These are phyloP conservation scores for Cyanistes caeruleus DNA, from an alignment of 2,113 vertebrate species.

Conservation along the genomic window DNA sequence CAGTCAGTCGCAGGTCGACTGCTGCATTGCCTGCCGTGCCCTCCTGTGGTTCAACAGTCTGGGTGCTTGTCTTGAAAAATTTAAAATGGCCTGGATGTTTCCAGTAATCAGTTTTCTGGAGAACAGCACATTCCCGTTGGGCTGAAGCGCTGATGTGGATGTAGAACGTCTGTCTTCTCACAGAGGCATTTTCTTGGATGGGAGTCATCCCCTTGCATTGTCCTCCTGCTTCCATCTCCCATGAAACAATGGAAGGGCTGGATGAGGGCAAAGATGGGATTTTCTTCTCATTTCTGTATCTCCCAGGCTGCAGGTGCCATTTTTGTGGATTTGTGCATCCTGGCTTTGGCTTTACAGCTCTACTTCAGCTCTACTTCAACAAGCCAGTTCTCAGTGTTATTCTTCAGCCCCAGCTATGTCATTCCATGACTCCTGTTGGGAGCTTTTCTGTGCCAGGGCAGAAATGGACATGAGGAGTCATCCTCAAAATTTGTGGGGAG, in stretches of 20 bases:
- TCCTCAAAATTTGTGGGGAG: neutral
- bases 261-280: neutral
- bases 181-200: conserved; percentile 52
- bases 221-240: conserved; percentile 6
- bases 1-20: conserved; percentile 6
- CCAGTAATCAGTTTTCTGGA: conserved; percentile 6
- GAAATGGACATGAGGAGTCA: neutral
- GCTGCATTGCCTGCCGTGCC: neutral
- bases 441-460: neutral
- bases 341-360: neutral
- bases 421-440: neutral
- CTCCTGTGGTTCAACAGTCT: neutral
- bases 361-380: neutral
- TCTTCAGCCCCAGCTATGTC: neutral
- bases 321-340: neutral
- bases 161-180: neutral
- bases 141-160: neutral
- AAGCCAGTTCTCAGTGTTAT: neutral
- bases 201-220: conserved; percentile 28
- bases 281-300: neutral
- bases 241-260: neutral
- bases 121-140: conserved; percentile 23
- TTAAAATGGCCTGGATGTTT: neutral
- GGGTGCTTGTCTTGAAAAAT: conserved; percentile 3
- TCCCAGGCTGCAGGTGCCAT: neutral